Conservation (phyloP, 2,113 vertebrate species). For the Leucosticte australis region DNA sequence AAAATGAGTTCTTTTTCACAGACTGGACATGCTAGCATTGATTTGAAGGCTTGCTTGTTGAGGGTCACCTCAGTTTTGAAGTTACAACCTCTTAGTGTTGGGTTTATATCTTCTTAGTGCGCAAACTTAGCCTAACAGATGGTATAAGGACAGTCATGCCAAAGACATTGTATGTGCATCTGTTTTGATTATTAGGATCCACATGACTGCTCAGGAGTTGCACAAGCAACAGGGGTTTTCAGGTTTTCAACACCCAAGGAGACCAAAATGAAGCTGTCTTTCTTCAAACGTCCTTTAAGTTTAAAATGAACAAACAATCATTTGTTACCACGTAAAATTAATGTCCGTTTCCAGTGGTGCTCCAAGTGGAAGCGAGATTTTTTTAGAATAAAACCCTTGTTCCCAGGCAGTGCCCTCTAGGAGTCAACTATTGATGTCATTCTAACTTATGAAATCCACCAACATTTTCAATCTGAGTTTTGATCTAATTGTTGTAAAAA, state of each 20-base stretch:
- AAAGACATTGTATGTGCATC: neutral
- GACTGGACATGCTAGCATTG: neutral
- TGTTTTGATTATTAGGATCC: conserved; percentile 45
- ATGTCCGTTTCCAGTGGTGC: conserved; percentile 17
- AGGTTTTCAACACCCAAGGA: conserved; percentile 18
- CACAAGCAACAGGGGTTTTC: neutral
- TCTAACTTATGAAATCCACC: conserved; percentile 60
- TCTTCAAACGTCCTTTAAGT: conserved; percentile 1
- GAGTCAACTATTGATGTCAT: conserved; percentile 62
- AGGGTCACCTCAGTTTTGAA: neutral
- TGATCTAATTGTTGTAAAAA: conserved; percentile 69
- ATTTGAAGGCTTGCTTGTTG: neutral
- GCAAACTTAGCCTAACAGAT: neutral
- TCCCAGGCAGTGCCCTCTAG: conserved; percentile 45
- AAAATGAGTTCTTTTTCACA: neutral
- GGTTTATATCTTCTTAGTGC: conserved; percentile 3
- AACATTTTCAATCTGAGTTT: conserved; percentile 65
- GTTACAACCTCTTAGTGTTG: neutral
- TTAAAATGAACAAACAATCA: conserved; percentile 58
- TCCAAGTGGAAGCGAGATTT: conserved; percentile 1
- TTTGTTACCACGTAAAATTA: conserved; percentile 13
- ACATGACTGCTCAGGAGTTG: neutral
- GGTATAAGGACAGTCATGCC: neutral
- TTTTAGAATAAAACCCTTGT: conserved; percentile 52
- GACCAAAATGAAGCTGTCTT: neutral